Evolutionary conservation across 2,797 vertebrate species (phyloP).

Genomic region (Pseudocheirus occidentalis): DNA sequence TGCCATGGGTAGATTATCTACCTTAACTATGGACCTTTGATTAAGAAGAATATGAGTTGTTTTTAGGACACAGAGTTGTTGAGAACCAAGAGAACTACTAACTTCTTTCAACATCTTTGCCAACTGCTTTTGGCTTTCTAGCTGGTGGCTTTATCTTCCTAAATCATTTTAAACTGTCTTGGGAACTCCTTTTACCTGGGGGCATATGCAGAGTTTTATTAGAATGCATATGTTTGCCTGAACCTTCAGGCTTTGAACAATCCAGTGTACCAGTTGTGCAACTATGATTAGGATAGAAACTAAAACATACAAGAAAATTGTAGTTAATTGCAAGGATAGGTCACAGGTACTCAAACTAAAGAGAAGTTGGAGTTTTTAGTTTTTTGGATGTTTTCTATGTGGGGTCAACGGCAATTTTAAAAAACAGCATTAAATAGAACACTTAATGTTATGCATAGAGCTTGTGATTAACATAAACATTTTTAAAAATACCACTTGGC

Average conservation of each 20-base stretch:
- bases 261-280: background rate
- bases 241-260: background rate
- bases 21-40: too few species aligned
- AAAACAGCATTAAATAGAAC: background rate
- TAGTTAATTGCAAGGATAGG: background rate
- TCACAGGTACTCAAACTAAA: background rate
- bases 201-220: background rate
- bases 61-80: background rate
- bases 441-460: background rate
- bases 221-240: background rate
- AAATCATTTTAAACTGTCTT: background rate
- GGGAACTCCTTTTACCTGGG: background rate
- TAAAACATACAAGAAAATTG: background rate
- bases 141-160: background rate
- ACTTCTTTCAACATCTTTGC: background rate
- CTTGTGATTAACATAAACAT: background rate
- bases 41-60: too few species aligned
- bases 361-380: background rate
- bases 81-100: background rate
- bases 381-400: background rate
- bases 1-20: too few species aligned
- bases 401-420: background rate
- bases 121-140: background rate
- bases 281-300: background rate
- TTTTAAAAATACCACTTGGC: background rate